These are phyloP conservation scores for Phenganax stokvisi DNA, from an alignment of 92 coral and sea anemone species.

Conservation along the genomic window DNA sequence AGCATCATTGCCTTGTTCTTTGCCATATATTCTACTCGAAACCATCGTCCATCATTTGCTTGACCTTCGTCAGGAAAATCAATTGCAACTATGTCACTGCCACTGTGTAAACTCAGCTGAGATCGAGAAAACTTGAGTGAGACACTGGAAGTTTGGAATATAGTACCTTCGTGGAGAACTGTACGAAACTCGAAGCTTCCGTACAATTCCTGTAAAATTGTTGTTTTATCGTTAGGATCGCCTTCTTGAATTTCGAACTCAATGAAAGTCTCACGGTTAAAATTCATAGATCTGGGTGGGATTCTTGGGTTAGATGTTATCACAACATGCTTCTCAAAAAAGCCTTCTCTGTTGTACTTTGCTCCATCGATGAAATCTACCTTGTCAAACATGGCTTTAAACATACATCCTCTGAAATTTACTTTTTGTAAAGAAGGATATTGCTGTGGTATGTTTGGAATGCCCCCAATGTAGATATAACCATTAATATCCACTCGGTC, in stretches of 20 bases:
- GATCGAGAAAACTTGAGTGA: conserved; percentile 18
- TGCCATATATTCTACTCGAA: conserved; percentile 2
- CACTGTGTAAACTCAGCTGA: conserved; percentile 27
- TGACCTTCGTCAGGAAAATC: conserved; percentile 27
- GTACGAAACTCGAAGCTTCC: conserved; percentile 35
- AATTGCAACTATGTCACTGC: conserved; percentile 26
- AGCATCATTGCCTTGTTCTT: background rate
- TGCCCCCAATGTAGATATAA: conserved; percentile 30
- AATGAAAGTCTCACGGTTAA: conserved; percentile 6
- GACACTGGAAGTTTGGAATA: conserved; percentile 29
- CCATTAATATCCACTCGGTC: conserved; percentile 36
- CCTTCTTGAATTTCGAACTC: background rate
- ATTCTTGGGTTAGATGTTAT: background rate
- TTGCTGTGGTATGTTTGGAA: background rate
- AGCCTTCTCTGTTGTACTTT: background rate
- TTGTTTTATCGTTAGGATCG: conserved; percentile 4
- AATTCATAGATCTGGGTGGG: conserved; percentile 29
- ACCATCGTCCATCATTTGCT: conserved; percentile 36
- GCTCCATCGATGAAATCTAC: conserved; percentile 13
- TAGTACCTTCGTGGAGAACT: conserved; percentile 14
- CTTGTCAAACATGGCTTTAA: conserved; percentile 19
- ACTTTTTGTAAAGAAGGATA: conserved; percentile 19
- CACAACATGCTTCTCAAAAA: background rate
- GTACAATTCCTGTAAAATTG: background rate
- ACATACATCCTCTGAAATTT: conserved; percentile 33